Base-by-base conservation (phyloP, 2,113 vertebrate genomes). In the Varanus salvator region DNA sequence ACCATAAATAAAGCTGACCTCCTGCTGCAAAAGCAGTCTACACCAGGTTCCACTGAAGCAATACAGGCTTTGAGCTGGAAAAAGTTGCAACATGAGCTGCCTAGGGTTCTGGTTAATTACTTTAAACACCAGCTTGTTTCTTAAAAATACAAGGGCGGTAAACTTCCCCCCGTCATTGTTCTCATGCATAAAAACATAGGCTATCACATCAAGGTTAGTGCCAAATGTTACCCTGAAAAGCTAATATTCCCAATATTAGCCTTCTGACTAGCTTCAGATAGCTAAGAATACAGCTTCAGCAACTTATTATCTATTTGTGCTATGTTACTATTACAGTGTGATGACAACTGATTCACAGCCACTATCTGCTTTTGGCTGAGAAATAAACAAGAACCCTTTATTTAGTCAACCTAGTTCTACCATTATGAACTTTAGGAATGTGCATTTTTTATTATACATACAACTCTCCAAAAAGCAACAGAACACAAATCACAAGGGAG, bases 341-440 rank as follows among this genome's bases (percentile, higher is more conserved):
- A 6, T 54, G 60, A 85, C 74, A 89, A 83, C 57, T 77, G 57
- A 78, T 17, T 17, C 31, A 89, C n/a, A 57, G 60, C 14, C 83
- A 85, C 1, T 78, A 19, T 69, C 48, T 25, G 50, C 38, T 19
- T 84, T 77, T 77, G 69, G 72, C 44, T 89, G 31, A 17, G 52
- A 77, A 34, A 27, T 54, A 81, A 84, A 57, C 23, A 44, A 84
- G 27, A 64, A 75, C 8, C 11, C n/a, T 82, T 68, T 12, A 78
- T 85, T 69, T 21, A 85, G 2, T 80, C 64, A 90, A 44, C n/a
- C n/a, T 71, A 54, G n/a, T 78, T 90, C 50, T 90, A 50, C 48
- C 60, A 77, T 68, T 74, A 54, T 77, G 60, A 57, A 87, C 44
- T 52, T 54, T 17, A 87, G 72, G 85, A 90, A 78, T 77, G 34